Evolutionary conservation across 2,888 invertebrate species (phyloP).

Genomic region (Volucella inanis): DNA sequence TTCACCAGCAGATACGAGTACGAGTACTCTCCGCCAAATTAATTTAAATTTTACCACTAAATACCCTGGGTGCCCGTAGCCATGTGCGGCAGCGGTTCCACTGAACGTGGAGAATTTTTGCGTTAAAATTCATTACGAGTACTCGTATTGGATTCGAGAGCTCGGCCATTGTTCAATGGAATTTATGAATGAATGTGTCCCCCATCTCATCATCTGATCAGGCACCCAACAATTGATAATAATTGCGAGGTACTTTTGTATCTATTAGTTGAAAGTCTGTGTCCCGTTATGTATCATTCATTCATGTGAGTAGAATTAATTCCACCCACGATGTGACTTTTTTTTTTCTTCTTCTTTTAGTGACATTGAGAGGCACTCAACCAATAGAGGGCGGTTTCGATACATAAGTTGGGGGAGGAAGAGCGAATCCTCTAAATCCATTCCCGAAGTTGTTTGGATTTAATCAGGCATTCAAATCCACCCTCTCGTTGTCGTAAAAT

Average conservation of each 20-base stretch:
- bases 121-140: constrained; percentile 34
- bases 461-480: constrained; percentile 71
- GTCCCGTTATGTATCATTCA: constrained; percentile 15
- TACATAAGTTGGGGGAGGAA: constrained; percentile 4
- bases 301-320: constrained; percentile 72
- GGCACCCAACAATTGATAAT: constrained; percentile 68
- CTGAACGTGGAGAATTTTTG: constrained; percentile 24
- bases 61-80: too few species aligned
- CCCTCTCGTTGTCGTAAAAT: constrained; percentile 62
- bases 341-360: neutral
- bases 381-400: constrained; percentile 67
- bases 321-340: constrained; percentile 45
- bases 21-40: constrained; percentile 58
- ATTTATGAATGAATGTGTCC: constrained; percentile 67
- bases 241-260: constrained; percentile 73
- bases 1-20: constrained; percentile 4
- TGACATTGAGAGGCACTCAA: constrained; percentile 73
- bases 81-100: too few species aligned
- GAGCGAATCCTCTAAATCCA: constrained; percentile 64
- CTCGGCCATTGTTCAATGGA: constrained; percentile 41
- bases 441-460: constrained; percentile 66
- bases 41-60: constrained; percentile 63
- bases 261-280: constrained; percentile 65
- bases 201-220: neutral
- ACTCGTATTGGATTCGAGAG: constrained; percentile 23